A percentile compares a stretch with the other conserved stretches of the same genome.
phyloP scores from a whole-genome alignment of 1,140 invertebrate genomes.

The Dreissena polymorpha region DNA sequence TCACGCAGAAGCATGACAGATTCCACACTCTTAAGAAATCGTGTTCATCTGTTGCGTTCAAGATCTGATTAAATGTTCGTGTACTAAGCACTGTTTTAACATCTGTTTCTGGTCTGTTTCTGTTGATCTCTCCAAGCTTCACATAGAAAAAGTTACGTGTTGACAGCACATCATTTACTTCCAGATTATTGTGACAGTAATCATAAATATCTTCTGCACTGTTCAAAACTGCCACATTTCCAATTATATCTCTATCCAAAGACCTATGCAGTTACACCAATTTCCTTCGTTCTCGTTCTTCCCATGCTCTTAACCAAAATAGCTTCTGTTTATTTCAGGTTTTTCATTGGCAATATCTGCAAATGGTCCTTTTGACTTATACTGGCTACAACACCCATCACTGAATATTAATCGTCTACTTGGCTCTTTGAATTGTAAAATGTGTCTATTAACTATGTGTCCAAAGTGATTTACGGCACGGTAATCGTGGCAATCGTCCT shows the following conservation, averaged over 20 bases:
- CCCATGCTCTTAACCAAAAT: constrained; percentile 60
- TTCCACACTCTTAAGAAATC: constrained; percentile 12
- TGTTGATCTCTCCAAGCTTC: constrained; percentile 21
- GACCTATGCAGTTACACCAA: constrained; percentile 48
- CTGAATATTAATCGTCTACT: constrained; percentile 25
- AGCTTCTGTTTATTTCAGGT: constrained; percentile 38
- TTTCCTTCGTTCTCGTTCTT: constrained; percentile 52
- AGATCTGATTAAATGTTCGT: constrained; percentile 44
- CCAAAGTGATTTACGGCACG: constrained; percentile 43
- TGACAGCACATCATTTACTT: constrained; percentile 13
- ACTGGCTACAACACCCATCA: constrained; percentile 47
- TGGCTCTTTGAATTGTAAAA: not conserved
- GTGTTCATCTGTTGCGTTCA: constrained; percentile 28
- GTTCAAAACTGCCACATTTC: constrained; percentile 42
- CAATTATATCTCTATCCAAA: constrained; percentile 48
- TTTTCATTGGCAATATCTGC: constrained; percentile 20
- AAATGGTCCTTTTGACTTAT: constrained; percentile 49
- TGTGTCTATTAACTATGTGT: not conserved
- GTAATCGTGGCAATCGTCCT: constrained; percentile 46
- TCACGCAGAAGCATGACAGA: constrained; percentile 18
- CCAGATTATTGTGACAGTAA: constrained; percentile 34
- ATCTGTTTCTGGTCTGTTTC: constrained; percentile 51
- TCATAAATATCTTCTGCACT: constrained; percentile 54
- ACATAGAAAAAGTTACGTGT: constrained; percentile 50
- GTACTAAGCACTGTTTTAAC: constrained; percentile 33